phyloP scores from a whole-genome alignment of 2,888 invertebrate genomes.

The Deilephila porcellus region DNA sequence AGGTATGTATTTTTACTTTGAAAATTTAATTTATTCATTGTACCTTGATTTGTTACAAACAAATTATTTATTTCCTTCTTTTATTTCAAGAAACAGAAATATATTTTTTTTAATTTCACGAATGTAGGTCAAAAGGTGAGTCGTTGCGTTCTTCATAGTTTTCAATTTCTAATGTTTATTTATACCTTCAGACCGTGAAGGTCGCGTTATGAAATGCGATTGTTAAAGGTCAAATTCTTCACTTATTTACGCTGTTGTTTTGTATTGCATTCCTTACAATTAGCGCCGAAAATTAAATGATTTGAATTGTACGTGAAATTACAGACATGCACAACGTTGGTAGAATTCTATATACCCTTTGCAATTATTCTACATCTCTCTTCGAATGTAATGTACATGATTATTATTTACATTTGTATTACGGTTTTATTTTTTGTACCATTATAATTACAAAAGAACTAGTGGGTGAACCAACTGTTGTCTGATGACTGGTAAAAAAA shows the following conservation, averaged over 20 bases:
- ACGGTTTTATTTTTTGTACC: too few relatives aligned
- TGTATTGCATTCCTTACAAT: slow-evolving; percentile 1
- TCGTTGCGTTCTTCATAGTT: neutral
- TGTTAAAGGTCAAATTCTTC: slow-evolving; percentile 13
- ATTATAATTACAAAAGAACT: too few relatives aligned
- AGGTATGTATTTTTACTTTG: too few relatives aligned
- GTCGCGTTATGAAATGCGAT: slow-evolving; percentile 7
- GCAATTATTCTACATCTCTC: too few relatives aligned
- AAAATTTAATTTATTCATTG: too few relatives aligned
- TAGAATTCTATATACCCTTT: too few relatives aligned
- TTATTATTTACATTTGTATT: too few relatives aligned
- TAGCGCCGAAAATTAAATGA: neutral
- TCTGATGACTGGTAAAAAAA: too few relatives aligned
- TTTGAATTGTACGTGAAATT: neutral
- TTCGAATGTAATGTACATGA: too few relatives aligned
- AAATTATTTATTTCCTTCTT: too few relatives aligned
- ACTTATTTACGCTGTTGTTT: neutral
- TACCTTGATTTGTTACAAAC: too few relatives aligned
- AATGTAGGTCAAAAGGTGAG: slow-evolving; percentile 11
- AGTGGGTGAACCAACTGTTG: too few relatives aligned
- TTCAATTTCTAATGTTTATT: slow-evolving; percentile 14
- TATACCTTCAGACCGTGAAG: slow-evolving; percentile 21
- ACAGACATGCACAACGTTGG: neutral
- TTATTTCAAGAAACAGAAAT: neutral
- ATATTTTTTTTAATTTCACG: neutral